Evolutionary conservation across 2,113 vertebrate genomes (phyloP).

Genomic region (Phodopus roborovskii): DNA sequence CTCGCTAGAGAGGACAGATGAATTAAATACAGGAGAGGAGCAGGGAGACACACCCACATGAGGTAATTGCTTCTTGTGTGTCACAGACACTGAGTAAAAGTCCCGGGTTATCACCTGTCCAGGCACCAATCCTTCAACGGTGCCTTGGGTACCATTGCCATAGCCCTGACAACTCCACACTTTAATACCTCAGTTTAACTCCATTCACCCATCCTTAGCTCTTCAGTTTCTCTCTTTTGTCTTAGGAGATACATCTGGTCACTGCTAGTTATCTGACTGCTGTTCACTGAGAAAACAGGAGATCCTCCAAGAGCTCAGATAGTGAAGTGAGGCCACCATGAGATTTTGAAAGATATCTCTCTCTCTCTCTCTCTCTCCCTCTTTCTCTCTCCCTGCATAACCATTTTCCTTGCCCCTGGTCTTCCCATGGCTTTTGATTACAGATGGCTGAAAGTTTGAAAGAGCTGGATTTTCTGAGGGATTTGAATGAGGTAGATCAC

Average conservation of each 20-base stretch:
- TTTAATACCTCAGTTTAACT: background rate
- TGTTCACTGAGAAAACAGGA: background rate
- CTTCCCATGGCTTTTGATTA: constrained; percentile 41
- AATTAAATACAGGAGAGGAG: background rate
- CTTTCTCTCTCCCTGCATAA: background rate
- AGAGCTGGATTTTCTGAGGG: constrained; percentile 95
- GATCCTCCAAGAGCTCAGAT: background rate
- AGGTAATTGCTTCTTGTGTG: background rate
- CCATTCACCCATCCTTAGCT: background rate
- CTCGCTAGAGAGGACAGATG: background rate
- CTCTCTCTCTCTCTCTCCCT: background rate
- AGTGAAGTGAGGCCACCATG: background rate
- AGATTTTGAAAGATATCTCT: background rate
- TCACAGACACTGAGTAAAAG: background rate
- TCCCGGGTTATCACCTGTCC: background rate
- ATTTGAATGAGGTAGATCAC: constrained; percentile 86
- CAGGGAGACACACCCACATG: background rate
- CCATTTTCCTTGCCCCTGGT: background rate
- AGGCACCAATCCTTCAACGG: background rate
- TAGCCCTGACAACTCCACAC: background rate
- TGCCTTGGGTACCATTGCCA: background rate
- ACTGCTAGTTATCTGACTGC: background rate
- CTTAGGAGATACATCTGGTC: background rate
- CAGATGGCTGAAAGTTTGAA: constrained; percentile 97
- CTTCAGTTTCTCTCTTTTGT: background rate